Base-by-base conservation (phyloP, 1,140 invertebrate genomes). In the Pseudomyrmex dendroicus region DNA sequence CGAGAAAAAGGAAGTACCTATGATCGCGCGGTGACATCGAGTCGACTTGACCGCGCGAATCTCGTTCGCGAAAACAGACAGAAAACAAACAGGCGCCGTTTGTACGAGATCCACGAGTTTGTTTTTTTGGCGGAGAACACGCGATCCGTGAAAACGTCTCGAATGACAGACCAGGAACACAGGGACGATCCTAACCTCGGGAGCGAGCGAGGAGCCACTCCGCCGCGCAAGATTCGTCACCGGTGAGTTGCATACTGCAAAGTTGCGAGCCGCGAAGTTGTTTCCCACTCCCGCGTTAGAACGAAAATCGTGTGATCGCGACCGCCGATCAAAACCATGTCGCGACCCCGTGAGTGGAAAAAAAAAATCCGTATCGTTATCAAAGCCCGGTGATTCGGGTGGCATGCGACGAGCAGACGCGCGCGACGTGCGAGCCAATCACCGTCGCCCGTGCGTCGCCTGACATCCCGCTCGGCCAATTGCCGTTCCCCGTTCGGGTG, bases 221-320 rank as follows among this genome's bases (percentile, higher is more conserved):
- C 90, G 63, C 91, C 89, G 85, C 92, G 93, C 44, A 94, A 91
- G 82, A 94, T 94, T 88, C 93, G 93, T 89, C 93, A 94, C 90
- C 92, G 93, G 93, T 94, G 73, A 93, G 93, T 52, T 52, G 10
- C 50, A 12, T 13, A 52, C 10, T 52, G 9, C 50, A 0, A 52
- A 35, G 35, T 35, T 13, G 13, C 13, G 3, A 52, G 50, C 9
- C 50, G 50, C 13, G 10, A 52, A 13, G 35, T 35, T 7, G 35
- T 35, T 35, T 35, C 35, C 35, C 35, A 35, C 35, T 35, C 35
- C 5, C 35, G 5, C 35, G 35, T 4, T 4, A 35, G 35, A 7
- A 35, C 35, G 5, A 35, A 35, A 35, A 5, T 35, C 35, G 35
- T 35, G 35, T 5, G 35, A 7, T 35, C 35, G 35, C 35, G 35